phyloP scores from a whole-genome alignment of 2,113 vertebrate genomes.

The Sporophila hypoxantha region DNA sequence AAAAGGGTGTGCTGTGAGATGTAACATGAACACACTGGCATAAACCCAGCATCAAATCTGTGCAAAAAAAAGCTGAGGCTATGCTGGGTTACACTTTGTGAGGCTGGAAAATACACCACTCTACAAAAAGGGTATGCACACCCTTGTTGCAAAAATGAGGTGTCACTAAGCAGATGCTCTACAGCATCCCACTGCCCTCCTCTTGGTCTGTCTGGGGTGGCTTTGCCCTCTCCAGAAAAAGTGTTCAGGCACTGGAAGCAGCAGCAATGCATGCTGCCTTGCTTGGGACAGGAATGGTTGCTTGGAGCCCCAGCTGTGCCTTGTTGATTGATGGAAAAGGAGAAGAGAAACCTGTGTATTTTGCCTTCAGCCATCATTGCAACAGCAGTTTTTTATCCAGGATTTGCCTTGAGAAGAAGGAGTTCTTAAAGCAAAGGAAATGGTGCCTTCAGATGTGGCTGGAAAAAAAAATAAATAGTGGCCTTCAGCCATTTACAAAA shows the following conservation, averaged over 20 bases:
- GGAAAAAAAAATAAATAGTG: neutral
- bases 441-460: neutral
- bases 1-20: neutral
- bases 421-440: neutral
- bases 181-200: rapidly evolving
- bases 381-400: neutral
- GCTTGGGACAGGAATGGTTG: neutral
- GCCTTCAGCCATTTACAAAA: neutral
- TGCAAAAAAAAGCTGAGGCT: neutral
- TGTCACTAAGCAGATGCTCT: neutral
- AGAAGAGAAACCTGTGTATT: neutral
- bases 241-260: neutral
- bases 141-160: neutral
- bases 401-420: neutral
- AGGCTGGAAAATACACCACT: neutral
- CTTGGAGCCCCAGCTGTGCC: neutral
- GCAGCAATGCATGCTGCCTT: neutral
- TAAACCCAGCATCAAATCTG: neutral
- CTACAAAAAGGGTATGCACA: neutral
- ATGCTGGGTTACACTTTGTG: neutral
- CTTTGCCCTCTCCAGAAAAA: neutral
- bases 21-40: neutral
- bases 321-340: neutral
- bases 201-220: neutral
- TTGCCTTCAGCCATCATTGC: neutral